These are phyloP conservation scores for Carettochelys insculpta DNA, from an alignment of 2,113 vertebrate genomes.

Conservation along the genomic window DNA sequence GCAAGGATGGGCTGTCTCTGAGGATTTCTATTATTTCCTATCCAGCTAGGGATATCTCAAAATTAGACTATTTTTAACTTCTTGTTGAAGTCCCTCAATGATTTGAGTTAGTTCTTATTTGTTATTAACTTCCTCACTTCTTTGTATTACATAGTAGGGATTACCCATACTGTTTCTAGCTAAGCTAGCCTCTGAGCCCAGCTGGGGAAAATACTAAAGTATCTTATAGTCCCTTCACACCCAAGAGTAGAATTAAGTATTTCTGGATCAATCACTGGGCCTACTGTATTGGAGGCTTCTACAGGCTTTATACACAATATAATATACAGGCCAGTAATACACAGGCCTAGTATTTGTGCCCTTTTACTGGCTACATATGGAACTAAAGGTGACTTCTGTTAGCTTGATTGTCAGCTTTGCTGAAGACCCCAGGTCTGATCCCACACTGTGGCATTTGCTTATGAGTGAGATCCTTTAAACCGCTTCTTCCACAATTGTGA, in stretches of 20 bases:
- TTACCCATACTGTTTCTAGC: neutral
- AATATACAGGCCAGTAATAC: conserved; percentile 42
- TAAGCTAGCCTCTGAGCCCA: neutral
- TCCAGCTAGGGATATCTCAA: neutral
- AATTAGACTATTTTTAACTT: neutral
- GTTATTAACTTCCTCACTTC: neutral
- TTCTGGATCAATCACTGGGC: neutral
- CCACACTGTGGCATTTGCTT: conserved; percentile 47
- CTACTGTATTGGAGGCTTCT: conserved; percentile 47
- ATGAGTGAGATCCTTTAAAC: conserved; percentile 44
- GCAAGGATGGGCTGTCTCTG: neutral
- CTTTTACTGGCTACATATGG: conserved; percentile 36
- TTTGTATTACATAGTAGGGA: neutral
- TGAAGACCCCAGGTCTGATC: neutral
- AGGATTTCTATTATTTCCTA: neutral
- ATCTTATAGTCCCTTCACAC: rapidly evolving
- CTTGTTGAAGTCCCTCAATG: neutral
- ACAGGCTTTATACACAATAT: too few species aligned
- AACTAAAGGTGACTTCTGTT: conserved; percentile 51
- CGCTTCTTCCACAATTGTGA: conserved; percentile 29
- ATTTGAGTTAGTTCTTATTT: neutral
- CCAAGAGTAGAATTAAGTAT: neutral
- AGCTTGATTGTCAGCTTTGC: conserved; percentile 30
- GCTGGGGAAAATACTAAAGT: neutral
- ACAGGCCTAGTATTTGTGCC: neutral